phyloP scores from a whole-genome alignment of 1,140 invertebrate species.

The Drosophila burlai region DNA sequence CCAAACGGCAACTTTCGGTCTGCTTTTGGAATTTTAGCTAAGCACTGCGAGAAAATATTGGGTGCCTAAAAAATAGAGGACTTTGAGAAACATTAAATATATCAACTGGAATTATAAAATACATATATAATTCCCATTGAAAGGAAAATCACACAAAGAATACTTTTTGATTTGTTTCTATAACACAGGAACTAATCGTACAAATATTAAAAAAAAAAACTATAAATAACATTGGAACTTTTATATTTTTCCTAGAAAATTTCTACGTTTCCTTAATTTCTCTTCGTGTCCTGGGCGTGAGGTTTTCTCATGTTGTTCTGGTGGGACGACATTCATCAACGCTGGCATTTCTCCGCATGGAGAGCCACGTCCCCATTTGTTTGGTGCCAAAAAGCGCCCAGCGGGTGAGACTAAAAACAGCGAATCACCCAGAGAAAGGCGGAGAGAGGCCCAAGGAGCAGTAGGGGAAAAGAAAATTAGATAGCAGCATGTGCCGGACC shows the following conservation, averaged over 20 bases:
- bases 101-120: neutral
- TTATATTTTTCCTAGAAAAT: neutral
- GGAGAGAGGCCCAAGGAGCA: slow-evolving; percentile 27
- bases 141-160: neutral
- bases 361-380: slow-evolving; percentile 48
- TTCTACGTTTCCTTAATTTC: neutral
- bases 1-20: slow-evolving; percentile 56
- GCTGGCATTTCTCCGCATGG: slow-evolving; percentile 39
- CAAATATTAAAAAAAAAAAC: too few relatives aligned
- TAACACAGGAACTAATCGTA: too few relatives aligned
- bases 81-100: neutral
- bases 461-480: slow-evolving; percentile 60
- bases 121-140: too few relatives aligned
- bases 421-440: slow-evolving; percentile 12
- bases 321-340: slow-evolving; percentile 39
- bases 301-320: slow-evolving; percentile 40
- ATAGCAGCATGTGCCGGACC: slow-evolving; percentile 59
- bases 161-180: too few relatives aligned
- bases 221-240: neutral
- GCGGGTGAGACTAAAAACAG: slow-evolving; percentile 33
- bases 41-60: slow-evolving; percentile 8
- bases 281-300: slow-evolving; percentile 1
- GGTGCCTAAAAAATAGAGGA: neutral
- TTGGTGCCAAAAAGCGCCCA: slow-evolving; percentile 41
- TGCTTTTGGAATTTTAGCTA: slow-evolving; percentile 62